Conservation (phyloP, 2,888 invertebrate genomes). For the Rambutsinella grinnellia region DNA sequence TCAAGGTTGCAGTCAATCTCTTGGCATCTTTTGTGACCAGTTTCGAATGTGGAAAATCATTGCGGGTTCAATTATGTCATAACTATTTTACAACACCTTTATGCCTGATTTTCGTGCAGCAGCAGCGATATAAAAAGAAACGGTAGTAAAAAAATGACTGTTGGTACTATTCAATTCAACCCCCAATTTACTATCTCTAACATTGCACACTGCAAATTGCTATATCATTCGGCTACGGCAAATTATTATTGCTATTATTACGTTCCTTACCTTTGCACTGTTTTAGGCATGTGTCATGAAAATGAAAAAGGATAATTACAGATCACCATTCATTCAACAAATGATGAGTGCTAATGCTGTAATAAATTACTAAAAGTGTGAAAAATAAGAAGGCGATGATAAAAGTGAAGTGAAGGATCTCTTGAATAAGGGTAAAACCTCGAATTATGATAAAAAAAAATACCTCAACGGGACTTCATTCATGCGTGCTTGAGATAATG, state of each 20-base stretch:
- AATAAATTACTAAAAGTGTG: neutral
- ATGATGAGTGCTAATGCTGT: neutral
- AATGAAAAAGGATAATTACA: neutral
- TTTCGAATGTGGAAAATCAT: neutral
- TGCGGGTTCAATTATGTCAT: neutral
- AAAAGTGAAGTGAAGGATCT: slow-evolving; percentile 7
- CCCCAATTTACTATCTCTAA: neutral
- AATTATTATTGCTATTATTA: too few species aligned
- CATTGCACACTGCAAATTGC: too few species aligned
- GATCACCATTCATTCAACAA: neutral
- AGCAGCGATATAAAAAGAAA: too few species aligned
- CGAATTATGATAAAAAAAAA: slow-evolving; percentile 5
- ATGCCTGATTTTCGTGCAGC: neutral
- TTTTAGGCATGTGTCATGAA: neutral
- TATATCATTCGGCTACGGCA: too few species aligned
- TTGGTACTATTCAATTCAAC: neutral
- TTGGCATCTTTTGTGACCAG: neutral
- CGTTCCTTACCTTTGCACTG: neutral
- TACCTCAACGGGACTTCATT: slow-evolving; percentile 25
- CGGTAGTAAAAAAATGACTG: too few species aligned
- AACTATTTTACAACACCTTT: too few species aligned
- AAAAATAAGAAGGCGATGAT: neutral
- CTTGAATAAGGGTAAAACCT: neutral
- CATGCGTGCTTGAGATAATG: slow-evolving; percentile 5
- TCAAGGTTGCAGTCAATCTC: neutral